Evolutionary conservation across 1,140 invertebrate genomes (phyloP), one percentile per base, ranked within the genome.

Genomic region (Calliopsis andreniformis): DNA sequence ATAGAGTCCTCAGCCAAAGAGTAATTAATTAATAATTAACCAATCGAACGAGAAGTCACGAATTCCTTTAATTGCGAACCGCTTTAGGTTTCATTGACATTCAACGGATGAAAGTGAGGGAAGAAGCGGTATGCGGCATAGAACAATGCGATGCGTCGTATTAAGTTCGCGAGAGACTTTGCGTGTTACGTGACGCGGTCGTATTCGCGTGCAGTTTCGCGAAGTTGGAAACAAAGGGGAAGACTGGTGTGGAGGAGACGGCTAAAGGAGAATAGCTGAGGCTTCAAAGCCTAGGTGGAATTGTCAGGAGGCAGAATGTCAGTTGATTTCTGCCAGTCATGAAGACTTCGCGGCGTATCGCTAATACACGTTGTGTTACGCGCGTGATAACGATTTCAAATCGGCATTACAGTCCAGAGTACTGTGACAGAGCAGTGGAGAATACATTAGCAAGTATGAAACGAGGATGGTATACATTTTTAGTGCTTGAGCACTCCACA

Each of bases 131-230:
- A 79, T 69, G 62, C 32, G 20, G 61, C 58, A 59, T 45, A 68
- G 10, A 70, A 73, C 72, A 81, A 71, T 80, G 67, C 59, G 49
- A 81, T 83, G 79, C 79, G 85, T 85, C 80, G 75, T 70, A 75
- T 80, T 75, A 78, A 85, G 80, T 86, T 87, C 76, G 76, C 63
- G 63, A 62, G 76, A 68, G 80, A 85, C 86, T 86, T 84, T 78
- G 82, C 80, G 79, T 87, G 83, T 89, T 89, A 90, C 87, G 86
- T 87, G 86, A 88, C 83, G 84, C 84, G 75, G 82, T 82, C 73
- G 78, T 84, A 88, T 88, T 90, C 88, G 88, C 84, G 85, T 86
- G 79, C 71, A 83, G 79, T 85, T 88, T 86, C 81, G 85, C 82
- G 80, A 89, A 89, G 79, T 87, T 87, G 43, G 69, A 78, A 86